A percentile compares a stretch with the other conserved stretches of the same genome.
Conservation (phyloP, 2,888 invertebrate species). For the Synergus gifuensis region DNA sequence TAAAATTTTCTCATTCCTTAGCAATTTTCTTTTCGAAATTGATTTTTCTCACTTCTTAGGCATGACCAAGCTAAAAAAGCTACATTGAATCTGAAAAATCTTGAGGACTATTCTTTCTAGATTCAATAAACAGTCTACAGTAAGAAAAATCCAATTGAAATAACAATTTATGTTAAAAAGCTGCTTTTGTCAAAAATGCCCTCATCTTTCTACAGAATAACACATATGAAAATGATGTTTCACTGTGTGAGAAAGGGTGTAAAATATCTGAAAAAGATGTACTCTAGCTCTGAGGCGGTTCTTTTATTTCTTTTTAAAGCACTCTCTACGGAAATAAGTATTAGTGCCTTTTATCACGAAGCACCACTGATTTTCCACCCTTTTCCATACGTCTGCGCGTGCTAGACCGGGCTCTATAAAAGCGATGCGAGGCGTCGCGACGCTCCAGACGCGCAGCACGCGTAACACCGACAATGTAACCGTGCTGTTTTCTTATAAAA, state of each 20-base stretch:
- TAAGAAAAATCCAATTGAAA: too few relatives aligned
- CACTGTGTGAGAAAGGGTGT: background rate
- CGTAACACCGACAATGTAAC: slow-evolving; percentile 69
- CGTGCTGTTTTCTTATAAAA: slow-evolving; percentile 42
- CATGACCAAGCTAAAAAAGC: too few relatives aligned
- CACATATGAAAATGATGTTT: background rate
- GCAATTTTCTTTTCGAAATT: too few relatives aligned
- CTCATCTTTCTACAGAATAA: background rate
- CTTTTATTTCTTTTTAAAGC: background rate
- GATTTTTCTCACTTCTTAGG: too few relatives aligned
- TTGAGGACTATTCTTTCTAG: too few relatives aligned
- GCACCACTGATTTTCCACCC: slow-evolving; percentile 46
- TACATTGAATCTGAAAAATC: too few relatives aligned
- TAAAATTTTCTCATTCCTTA: background rate
- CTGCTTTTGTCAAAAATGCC: background rate
- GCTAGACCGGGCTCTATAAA: slow-evolving; percentile 68
- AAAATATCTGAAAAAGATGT: background rate
- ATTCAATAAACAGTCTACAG: too few relatives aligned
- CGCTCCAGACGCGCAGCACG: slow-evolving; percentile 73
- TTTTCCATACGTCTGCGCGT: slow-evolving; percentile 68
- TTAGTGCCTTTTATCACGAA: slow-evolving; percentile 13
- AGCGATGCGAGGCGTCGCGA: slow-evolving; percentile 69
- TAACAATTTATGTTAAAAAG: background rate
- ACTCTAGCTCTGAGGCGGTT: background rate
- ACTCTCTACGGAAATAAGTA: slow-evolving; percentile 13